Percentiles rank a stretch among this genome's conserved stretches.
Evolutionary conservation across 2,797 vertebrate genomes (phyloP).

Genomic region (Thripadectes ignobilis): DNA sequence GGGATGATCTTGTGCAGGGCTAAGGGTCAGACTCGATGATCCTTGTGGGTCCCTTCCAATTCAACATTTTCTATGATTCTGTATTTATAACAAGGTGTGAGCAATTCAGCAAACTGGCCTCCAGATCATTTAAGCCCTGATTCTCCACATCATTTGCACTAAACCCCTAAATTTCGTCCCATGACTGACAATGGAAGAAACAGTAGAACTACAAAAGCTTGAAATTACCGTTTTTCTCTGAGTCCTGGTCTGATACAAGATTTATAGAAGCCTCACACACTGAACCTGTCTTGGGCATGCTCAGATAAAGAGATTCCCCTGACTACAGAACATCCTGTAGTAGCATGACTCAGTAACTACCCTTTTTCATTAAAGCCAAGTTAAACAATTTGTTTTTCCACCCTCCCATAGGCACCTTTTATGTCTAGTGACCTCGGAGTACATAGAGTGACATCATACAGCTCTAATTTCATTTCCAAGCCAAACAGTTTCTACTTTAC

Average conservation of each 20-base stretch:
- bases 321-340: not conserved
- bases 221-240: not conserved
- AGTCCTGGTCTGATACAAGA: not conserved
- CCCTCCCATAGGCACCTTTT: not conserved
- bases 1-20: not conserved
- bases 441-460: not conserved
- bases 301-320: not conserved
- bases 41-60: not conserved
- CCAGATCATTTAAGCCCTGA: not conserved
- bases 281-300: not conserved
- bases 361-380: not conserved
- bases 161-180: not conserved
- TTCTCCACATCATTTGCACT: not conserved
- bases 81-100: not conserved
- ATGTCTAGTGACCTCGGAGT: not conserved
- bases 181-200: not conserved
- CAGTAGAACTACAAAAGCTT: not conserved
- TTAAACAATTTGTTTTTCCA: not conserved
- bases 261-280: not conserved
- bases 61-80: not conserved
- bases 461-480: not conserved
- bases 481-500: constrained; percentile 71
- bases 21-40: not conserved
- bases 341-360: not conserved
- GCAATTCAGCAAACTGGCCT: not conserved